Evolutionary conservation across 92 coral and sea anemone species (phyloP), one percentile per base, ranked within the genome.

Genomic region (Epizoanthus fatuus): DNA sequence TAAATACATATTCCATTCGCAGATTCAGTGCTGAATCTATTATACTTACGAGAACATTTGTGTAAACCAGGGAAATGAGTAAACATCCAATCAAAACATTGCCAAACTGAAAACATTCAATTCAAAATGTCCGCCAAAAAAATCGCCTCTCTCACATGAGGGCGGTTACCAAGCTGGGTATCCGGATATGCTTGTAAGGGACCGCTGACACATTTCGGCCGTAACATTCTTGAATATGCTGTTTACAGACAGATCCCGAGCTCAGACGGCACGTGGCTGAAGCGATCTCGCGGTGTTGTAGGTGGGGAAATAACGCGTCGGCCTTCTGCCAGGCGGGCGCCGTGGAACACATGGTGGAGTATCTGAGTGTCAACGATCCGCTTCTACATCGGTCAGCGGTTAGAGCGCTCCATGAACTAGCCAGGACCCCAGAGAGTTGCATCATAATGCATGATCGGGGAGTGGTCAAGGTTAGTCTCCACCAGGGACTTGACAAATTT

Each of bases 401-500:
- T 69, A 91, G 96, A 45, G 99, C 99, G 56, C 95, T 96, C 17
- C 87, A 89, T 37, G 96, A 92, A 79, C 87, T 96, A 51, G 94
- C 95, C 49, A 92, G 85, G 83, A 82, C 82, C 42, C 95, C 98
- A 0, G 94, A 91, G 52, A 95, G 98, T 59, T 96, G 99, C 49
- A 93, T 95, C 66, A 91, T 73, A 71, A 96, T 96, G 93, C 99
- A 96, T 65, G 84, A 88, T 19, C 77, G 88, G 56, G 99, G 99
- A 44, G 98, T 93, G 17, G 98, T 96, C 62, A 96, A 94, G 98
- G 98, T 96, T 47, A 22, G 86, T 29, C 49, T 6, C 49, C 7
- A 4, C 8, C 47, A 4, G 7, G 49, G 49, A 44, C 49, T 44
- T 44, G 49, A 5, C 1, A 5, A 44, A 44, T 44, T 44, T 44